Evolutionary conservation across 2,113 vertebrate species (phyloP).

Genomic region (Agelaius phoeniceus): DNA sequence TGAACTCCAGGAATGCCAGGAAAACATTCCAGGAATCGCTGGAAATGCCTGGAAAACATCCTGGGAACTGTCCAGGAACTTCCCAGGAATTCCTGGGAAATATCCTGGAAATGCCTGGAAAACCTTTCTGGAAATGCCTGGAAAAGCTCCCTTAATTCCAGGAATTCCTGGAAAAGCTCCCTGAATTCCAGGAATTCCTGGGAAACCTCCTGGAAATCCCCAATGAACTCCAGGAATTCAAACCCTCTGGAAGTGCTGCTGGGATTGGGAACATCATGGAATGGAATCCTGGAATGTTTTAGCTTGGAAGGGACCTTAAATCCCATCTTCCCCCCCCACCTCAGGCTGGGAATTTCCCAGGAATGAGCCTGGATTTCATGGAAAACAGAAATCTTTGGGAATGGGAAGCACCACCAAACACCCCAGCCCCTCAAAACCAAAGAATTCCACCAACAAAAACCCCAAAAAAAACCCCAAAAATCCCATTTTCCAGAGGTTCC

Average conservation of each 20-base stretch:
- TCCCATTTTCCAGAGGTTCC: not conserved
- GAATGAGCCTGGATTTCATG: fast-evolving
- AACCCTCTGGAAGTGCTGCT: not conserved
- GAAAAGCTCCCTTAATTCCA: not conserved
- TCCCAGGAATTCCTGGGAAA: too few relatives aligned
- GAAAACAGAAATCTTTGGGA: not conserved
- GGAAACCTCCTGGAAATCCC: not conserved
- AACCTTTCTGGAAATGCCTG: too few relatives aligned
- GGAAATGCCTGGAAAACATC: not conserved
- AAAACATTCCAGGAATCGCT: too few relatives aligned
- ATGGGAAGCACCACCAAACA: not conserved
- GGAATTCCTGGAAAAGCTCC: not conserved
- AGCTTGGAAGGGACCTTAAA: not conserved
- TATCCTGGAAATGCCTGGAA: not conserved
- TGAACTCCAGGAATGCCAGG: too few relatives aligned
- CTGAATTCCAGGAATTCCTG: too few relatives aligned
- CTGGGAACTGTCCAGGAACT: too few relatives aligned
- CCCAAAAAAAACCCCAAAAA: not conserved
- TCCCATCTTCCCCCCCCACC: too few relatives aligned
- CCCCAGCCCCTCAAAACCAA: not conserved
- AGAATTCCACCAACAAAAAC: not conserved
- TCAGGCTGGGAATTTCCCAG: not conserved
- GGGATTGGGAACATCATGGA: too few relatives aligned
- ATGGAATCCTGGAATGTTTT: not conserved
- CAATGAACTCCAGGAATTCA: too few relatives aligned